Base-by-base conservation (phyloP, 2,888 invertebrate genomes). In the Agonopterix heracliana region DNA sequence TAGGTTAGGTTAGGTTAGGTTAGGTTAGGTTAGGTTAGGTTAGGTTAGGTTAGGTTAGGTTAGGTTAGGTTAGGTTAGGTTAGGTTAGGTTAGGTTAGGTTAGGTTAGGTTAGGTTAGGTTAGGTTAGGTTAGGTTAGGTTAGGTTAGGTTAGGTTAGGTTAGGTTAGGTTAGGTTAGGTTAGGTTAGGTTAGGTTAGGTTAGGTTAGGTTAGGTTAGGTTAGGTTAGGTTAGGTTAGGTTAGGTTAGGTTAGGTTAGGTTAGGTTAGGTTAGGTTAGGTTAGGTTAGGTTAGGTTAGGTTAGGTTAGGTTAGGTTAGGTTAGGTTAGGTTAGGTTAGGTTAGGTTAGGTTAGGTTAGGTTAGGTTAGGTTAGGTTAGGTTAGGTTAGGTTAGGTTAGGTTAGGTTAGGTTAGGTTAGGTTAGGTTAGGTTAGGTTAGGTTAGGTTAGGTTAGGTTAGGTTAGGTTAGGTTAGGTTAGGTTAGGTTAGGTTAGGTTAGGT, bases 141-240 rank as follows among this genome's bases (percentile, higher is more conserved):
- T 54, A 54, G 54, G 49, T 54, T 52, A 54, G 54, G 54, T 50
- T 54, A 52, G 52, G 52, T 49, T 54, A 54, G 54, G 51, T 52
- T 51, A 51, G 51, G 52, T 50, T 52, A 54, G 54, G 54, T 54
- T 54, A 54, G 54, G 48, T 51, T 40, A 35, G 35, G 35, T n/a
- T 35, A 35, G 35, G 35, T 35, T 51, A 48, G 51, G 47, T 47
- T 47, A 47, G 51, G 51, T 51, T 48, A 51, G 51, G 51, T 51
- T 50, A 50, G 49, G 49, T 47, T 49, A 50, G 51, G 57, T 53
- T 53, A 53, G 54, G 54, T 54, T 54, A 53, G 56, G 56, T 54
- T 54, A 52, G 56, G 56, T 53, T 54, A 56, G 54, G 56, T 54
- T 54, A 53, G 56, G 56, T 54, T 54, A 54, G 56, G 56, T 54